Base-by-base conservation (phyloP, 2,888 invertebrate genomes). In the Salticus scenicus region DNA sequence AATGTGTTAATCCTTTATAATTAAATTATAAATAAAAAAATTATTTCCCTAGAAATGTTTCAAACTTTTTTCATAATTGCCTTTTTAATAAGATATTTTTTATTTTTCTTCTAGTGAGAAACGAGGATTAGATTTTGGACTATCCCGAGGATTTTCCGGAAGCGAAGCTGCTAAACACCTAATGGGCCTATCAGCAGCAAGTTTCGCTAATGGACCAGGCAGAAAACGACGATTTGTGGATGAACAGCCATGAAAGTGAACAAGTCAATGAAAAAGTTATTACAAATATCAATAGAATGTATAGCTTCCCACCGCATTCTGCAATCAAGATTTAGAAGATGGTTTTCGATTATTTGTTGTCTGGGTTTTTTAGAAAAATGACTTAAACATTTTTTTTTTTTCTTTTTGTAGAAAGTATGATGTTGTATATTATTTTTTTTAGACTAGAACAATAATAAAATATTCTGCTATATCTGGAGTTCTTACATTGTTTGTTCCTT, bases 111-210 rank as follows among this genome's bases (percentile, higher is more conserved):
- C 5, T 93, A 96, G 96, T 91, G 94, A 94, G 88, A 97, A 97
- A 92, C 94, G 97, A 28, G 96, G 96, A 42, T 93, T 97, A 87
- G 97, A 97, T 90, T 93, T 97, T 89, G 97, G 97, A 0, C 93
- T 97, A 81, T 95, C 94, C 89, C 95, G 97, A 73, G 97, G 97
- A 30, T 96, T 95, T 92, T 96, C 96, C 66, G 97, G 97, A 0
- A 95, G 96, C 33, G 95, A 96, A 90, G 96, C 96, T 87, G 97
- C 97, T 90, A 97, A 97, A 92, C 97, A 97, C 91, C 93, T 97
- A 90, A 96, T 97, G 95, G 97, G 97, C 4, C 91, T 97, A 75
- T 95, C 96, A 57, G 96, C 96, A 0, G 97, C 97, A 89, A 96
- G 96, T 92, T 96, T 94, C 92, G 96, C 97, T 27, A 95, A 95